Conservation (phyloP, 2,113 vertebrate species). For the Crotalus horridus region DNA sequence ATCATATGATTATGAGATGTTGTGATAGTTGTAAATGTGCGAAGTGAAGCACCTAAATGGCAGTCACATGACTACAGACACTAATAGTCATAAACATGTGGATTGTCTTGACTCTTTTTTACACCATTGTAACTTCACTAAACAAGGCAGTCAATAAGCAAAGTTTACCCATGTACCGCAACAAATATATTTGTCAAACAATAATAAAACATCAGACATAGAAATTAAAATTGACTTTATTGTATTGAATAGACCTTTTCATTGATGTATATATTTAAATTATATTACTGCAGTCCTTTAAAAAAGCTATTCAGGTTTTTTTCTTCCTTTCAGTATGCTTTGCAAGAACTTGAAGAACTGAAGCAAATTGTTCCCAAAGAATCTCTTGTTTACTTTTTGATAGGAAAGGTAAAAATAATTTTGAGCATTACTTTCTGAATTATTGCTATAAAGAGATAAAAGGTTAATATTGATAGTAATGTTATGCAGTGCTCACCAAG, state of each 20-base stretch:
- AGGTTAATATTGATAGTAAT: not conserved
- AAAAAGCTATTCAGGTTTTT: not conserved
- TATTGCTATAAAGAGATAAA: not conserved
- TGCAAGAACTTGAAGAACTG: conserved; percentile 97
- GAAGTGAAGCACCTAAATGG: not conserved
- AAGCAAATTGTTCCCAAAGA: conserved; percentile 99
- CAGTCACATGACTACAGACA: not conserved
- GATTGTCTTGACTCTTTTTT: not conserved
- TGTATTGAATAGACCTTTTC: not conserved
- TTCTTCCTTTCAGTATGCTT: conserved; percentile 81
- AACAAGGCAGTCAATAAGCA: not conserved
- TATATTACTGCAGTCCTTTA: not conserved
- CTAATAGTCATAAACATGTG: not conserved
- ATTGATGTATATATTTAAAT: not conserved
- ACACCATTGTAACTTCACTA: not conserved
- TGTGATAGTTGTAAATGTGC: not conserved
- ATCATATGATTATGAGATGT: not conserved
- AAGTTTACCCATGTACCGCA: not conserved
- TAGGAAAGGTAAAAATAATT: conserved; percentile 89
- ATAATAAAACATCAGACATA: not conserved
- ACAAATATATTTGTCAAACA: not conserved
- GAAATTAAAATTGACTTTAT: not conserved
- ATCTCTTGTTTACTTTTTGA: conserved; percentile 99
- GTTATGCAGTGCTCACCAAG: not conserved
- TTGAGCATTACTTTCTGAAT: conserved; percentile 25